phyloP scores from a whole-genome alignment of 2,888 invertebrate species.

The Cloeon dipterum region DNA sequence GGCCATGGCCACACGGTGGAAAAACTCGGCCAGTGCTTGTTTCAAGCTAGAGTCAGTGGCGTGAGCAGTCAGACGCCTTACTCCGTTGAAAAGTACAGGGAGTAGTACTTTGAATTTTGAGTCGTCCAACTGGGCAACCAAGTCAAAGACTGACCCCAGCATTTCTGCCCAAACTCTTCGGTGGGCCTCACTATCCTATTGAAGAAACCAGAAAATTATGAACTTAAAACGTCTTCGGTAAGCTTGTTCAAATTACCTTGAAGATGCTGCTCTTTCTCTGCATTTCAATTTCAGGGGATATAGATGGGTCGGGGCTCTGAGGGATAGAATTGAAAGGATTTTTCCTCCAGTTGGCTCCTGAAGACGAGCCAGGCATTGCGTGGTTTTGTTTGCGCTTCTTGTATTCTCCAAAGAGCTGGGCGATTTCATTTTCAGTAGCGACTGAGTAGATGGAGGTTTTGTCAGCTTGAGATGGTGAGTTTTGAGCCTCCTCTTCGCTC shows the following conservation, averaged over 20 bases:
- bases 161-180: constrained; percentile 66
- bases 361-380: constrained; percentile 16
- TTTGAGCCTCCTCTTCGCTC: constrained; percentile 13
- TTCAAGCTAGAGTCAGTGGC: constrained; percentile 27
- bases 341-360: constrained; percentile 12
- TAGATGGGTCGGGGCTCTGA: constrained; percentile 32
- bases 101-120: constrained; percentile 26
- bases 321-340: constrained; percentile 19
- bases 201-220: no score
- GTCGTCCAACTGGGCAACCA: constrained; percentile 26
- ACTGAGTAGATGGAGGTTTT: constrained; percentile 18
- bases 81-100: constrained; percentile 29
- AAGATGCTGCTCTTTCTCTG: constrained; percentile 59
- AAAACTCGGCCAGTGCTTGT: constrained; percentile 27
- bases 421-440: constrained; percentile 22
- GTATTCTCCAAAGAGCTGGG: constrained; percentile 25
- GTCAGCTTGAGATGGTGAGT: constrained; percentile 10
- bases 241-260: constrained; percentile 31
- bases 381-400: constrained; percentile 24
- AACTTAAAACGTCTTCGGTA: neutral
- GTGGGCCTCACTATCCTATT: constrained; percentile 65
- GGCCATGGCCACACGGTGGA: constrained; percentile 25
- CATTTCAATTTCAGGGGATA: constrained; percentile 62
- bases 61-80: constrained; percentile 29
- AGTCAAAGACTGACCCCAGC: constrained; percentile 62